These are phyloP conservation scores for Leptinotarsa haldemani DNA, from an alignment of 2,888 invertebrate genomes.

Conservation along the genomic window DNA sequence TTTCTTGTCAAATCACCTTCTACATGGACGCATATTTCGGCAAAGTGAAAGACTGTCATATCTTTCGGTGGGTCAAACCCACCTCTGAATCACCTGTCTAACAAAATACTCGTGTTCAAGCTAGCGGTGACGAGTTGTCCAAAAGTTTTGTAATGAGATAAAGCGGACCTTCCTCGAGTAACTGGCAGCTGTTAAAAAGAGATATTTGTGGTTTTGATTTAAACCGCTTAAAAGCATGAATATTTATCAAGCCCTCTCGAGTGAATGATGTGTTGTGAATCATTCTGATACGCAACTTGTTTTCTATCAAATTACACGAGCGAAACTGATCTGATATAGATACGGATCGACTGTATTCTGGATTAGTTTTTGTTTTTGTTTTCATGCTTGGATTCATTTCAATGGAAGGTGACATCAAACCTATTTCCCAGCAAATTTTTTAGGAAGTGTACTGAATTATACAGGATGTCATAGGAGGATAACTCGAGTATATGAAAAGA, in stretches of 20 bases:
- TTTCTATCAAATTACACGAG: conserved; percentile 26
- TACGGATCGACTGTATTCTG: conserved; percentile 25
- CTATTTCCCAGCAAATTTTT: not conserved
- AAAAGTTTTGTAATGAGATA: conserved; percentile 36
- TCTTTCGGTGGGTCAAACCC: not conserved
- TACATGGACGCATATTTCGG: not conserved
- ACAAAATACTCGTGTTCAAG: conserved; percentile 43
- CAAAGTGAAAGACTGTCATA: not conserved
- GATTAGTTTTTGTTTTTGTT: conserved; percentile 35
- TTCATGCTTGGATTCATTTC: conserved; percentile 9
- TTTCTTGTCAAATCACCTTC: not conserved
- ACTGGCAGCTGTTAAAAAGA: conserved; percentile 41
- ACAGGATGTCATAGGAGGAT: too few species aligned
- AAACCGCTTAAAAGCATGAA: conserved; percentile 31
- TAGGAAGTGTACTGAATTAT: too few species aligned
- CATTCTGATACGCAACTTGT: conserved; percentile 23
- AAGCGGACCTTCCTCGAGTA: conserved; percentile 33
- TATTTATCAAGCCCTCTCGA: conserved; percentile 32
- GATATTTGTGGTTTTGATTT: conserved; percentile 31
- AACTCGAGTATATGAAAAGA: too few species aligned
- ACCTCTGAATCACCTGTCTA: conserved; percentile 25
- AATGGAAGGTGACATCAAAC: not conserved
- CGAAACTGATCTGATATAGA: conserved; percentile 38
- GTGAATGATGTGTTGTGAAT: conserved; percentile 31
- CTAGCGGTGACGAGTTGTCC: conserved; percentile 42